Base-by-base conservation (phyloP, 1,140 invertebrate species). In the Elysia chlorotica region DNA sequence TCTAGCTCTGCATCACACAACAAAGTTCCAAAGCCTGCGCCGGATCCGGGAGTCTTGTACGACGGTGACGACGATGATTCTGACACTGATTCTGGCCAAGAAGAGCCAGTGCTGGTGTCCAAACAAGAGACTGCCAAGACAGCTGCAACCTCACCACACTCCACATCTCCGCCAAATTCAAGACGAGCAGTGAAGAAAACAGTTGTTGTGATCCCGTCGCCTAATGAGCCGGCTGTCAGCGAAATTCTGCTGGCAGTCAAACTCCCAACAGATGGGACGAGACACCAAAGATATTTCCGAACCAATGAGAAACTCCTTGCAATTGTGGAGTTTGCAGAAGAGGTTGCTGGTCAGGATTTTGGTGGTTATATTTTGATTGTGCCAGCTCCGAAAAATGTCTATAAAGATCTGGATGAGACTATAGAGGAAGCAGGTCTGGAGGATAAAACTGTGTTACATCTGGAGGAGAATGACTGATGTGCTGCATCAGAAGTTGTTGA, bases 241-340 rank as follows among this genome's bases (percentile, higher is more conserved):
- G 63, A 73, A 37, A 36, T 76, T 17, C 71, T 76, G 14, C 33
- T 76, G 19, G 74, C 70, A 4, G 54, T 76, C 33, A 76, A 76
- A 65, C 61, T 76, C 6, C 74, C 74, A 31, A 73, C 69, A 19
- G 61, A 73, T 54, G 71, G 74, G 0, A 73, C 70, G 19, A 38
- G 74, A 6, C 74, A 76, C 61, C 71, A 76, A 66, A 48, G 63
- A 53, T 73, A 71, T 37, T 76, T 76, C 37, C 28, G 70, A 31
- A n/a, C 4, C 31, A 61, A 54, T 30, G 74, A 76, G 28, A 63
- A 57, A 36, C 37, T 76, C 35, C 65, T 36, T 14, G 63, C 70
- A n/a, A 76, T 76, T 48, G 66, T 76, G 14, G 56, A 73, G 19
- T 76, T 69, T 56, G 74, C 74, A 31, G 74, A 76, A 31, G 59